A percentile compares a stretch with the other conserved stretches of the same genome.
Conservation (phyloP, 2,888 invertebrate species). For the Cerceris ruficornis region DNA sequence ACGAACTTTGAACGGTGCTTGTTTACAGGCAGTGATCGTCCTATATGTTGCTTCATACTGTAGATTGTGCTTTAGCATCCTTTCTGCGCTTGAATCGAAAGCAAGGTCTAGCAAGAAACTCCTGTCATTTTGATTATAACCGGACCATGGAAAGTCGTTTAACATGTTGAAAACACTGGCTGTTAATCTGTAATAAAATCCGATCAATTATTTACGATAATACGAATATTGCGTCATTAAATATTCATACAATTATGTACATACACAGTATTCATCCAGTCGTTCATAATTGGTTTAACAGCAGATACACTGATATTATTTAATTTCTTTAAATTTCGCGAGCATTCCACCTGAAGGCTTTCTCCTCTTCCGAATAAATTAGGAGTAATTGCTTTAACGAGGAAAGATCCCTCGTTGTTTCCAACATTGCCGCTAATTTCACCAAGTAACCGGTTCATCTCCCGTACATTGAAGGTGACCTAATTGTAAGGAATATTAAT, state of each 20-base stretch:
- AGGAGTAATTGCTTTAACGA: constrained; percentile 89
- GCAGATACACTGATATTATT: constrained; percentile 91
- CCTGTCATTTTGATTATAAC: constrained; percentile 90
- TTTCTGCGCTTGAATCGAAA: constrained; percentile 84
- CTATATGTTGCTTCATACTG: constrained; percentile 95
- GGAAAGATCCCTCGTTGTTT: constrained; percentile 94
- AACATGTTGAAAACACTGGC: constrained; percentile 89
- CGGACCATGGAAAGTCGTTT: constrained; percentile 91
- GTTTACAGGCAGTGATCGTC: constrained; percentile 88
- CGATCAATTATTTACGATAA: background rate
- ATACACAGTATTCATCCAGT: constrained; percentile 87
- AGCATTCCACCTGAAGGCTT: constrained; percentile 90
- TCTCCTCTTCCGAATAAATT: constrained; percentile 96
- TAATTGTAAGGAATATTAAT: constrained; percentile 73
- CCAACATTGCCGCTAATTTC: constrained; percentile 94
- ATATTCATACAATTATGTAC: background rate
- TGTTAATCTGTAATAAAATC: constrained; percentile 84
- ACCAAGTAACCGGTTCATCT: constrained; percentile 91
- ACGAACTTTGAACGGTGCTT: constrained; percentile 91
- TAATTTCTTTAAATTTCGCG: constrained; percentile 91
- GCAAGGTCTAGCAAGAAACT: constrained; percentile 91
- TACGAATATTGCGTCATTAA: background rate
- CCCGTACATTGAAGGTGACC: constrained; percentile 94
- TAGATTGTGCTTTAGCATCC: constrained; percentile 88
- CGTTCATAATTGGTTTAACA: constrained; percentile 92